Conservation (phyloP, 92 coral and sea anemone genomes). For the Epizoanthus scotinus region DNA sequence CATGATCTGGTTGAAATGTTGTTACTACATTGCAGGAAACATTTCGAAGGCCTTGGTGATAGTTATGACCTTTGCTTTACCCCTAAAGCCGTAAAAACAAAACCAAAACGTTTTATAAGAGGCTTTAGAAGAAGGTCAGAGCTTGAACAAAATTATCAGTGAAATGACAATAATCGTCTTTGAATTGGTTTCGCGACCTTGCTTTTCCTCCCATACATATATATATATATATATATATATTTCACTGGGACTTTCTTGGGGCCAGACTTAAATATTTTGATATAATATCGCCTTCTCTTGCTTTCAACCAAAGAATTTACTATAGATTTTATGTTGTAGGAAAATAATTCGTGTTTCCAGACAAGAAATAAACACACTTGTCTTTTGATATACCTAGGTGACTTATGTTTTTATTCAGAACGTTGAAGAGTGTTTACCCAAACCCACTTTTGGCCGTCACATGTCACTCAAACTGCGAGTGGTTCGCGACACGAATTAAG, state of each 20-base stretch:
- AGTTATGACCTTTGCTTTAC: slow-evolving; percentile 2
- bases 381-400: slow-evolving; percentile 50
- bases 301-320: slow-evolving; percentile 26
- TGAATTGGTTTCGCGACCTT: neutral
- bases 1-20: neutral
- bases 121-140: slow-evolving; percentile 5
- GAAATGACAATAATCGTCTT: slow-evolving; percentile 29
- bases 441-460: slow-evolving; percentile 52
- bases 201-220: too few species aligned
- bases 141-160: slow-evolving; percentile 29
- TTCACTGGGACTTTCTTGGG: too few species aligned
- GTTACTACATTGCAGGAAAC: neutral
- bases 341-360: slow-evolving; percentile 48
- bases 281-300: neutral
- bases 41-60: neutral
- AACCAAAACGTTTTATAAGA: neutral
- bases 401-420: slow-evolving; percentile 66
- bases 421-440: slow-evolving; percentile 70
- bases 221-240: too few species aligned
- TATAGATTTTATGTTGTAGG: slow-evolving; percentile 37
- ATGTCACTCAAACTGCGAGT: slow-evolving; percentile 58
- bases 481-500: slow-evolving; percentile 56
- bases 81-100: slow-evolving; percentile 1
- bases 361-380: slow-evolving; percentile 68
- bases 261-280: too few species aligned